Base-by-base conservation (phyloP, 2,797 vertebrate genomes). In the Psittacula derbiana region DNA sequence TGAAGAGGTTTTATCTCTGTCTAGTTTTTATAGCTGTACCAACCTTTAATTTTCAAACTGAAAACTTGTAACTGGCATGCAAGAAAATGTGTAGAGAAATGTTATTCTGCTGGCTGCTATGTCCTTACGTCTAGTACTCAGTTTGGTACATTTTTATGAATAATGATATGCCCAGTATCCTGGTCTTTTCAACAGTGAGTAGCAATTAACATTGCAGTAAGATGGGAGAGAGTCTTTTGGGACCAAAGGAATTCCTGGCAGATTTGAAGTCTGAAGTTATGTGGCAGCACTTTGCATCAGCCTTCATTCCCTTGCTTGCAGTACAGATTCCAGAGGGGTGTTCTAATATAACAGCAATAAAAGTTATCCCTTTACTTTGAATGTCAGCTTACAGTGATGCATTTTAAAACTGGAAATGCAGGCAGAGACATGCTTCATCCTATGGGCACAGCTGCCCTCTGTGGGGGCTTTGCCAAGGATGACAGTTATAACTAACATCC, bases 141-240 rank as follows among this genome's bases (percentile, higher is more conserved):
- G 36, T 79, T n/a, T 84, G 62, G 64, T 96, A 82, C 64, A 24
- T 95, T 88, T 96, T 91, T 90, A 85, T 83, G 86, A 80, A 43
- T 40, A 94, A 86, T 83, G 50, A 65, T 91, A 81, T 61, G 40
- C 43, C 65, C 18, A 46, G 27, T 66, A 49, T 73, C 73, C 44
- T 83, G 50, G 27, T 58, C 28, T 90, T 93, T 83, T 52, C 82
- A 93, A 40, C 25, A 69, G 14, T 15, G 24, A 62, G 49, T 84
- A 86, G 40, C 65, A 93, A 47, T 89, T 97, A 46, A 46, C 31
- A 31, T 82, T 91, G 84, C 16, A 80, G 15, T 62, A 86, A 81
- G 41, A 61, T 70, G 55, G 80, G 53, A 90, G 19, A 30, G 31
- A 81, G 23, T 58, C 58, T 76, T 61, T 60, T 75, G 71, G 74